A percentile compares a stretch with the other conserved stretches of the same genome.
phyloP scores from a whole-genome alignment of 2,797 vertebrate species.

The Cossypha niveicapilla region DNA sequence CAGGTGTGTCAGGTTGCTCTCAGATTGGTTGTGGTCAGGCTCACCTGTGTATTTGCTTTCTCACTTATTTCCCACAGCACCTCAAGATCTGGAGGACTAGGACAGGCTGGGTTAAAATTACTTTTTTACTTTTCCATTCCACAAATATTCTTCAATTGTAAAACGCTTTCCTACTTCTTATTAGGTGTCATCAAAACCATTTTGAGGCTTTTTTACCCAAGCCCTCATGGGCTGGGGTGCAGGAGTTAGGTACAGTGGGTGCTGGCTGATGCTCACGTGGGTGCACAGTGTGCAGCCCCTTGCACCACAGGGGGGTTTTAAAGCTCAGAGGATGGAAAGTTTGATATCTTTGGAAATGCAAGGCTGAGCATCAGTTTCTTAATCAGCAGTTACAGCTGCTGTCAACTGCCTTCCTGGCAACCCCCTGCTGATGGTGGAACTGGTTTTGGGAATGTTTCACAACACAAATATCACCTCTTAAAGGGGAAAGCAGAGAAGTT shows the following conservation, averaged over 20 bases:
- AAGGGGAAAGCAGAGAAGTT: not conserved
- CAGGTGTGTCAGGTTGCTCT: not conserved
- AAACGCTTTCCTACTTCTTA: not conserved
- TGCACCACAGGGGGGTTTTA: not conserved
- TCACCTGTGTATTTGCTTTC: not conserved
- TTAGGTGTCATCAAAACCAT: not conserved
- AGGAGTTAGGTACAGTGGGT: not conserved
- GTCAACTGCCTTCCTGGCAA: constrained; percentile 71
- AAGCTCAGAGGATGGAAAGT: not conserved
- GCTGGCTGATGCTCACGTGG: not conserved
- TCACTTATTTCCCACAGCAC: not conserved
- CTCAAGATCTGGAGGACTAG: not conserved
- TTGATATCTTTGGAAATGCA: constrained; percentile 3
- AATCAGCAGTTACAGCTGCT: constrained; percentile 75
- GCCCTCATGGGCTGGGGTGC: rapidly evolving
- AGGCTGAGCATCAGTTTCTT: constrained; percentile 62
- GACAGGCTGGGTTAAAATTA: not conserved
- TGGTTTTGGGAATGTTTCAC: constrained; percentile 63
- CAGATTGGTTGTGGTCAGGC: not conserved
- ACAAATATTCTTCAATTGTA: not conserved
- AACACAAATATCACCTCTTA: constrained; percentile 65
- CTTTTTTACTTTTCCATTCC: not conserved
- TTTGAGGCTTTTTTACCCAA: not conserved
- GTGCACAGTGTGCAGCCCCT: rapidly evolving
- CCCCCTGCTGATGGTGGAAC: constrained; percentile 72